phyloP scores from a whole-genome alignment of 2,797 vertebrate species.

The Enteromius argenteus region DNA sequence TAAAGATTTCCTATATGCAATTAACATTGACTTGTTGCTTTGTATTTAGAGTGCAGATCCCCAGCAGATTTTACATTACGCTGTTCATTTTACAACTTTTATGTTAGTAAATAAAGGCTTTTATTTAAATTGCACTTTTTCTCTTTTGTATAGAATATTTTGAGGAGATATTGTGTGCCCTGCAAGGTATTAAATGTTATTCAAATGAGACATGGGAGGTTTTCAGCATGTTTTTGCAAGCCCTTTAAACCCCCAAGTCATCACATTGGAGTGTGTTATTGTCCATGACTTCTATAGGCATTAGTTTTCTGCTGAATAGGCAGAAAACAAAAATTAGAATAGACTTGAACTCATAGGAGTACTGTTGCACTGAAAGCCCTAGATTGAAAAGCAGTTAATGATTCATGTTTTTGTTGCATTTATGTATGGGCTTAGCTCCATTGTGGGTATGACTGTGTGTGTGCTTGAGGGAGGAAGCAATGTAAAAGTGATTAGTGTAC shows the following conservation, averaged over 20 bases:
- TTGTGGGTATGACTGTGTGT: constrained; percentile 12
- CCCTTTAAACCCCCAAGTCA: constrained; percentile 52
- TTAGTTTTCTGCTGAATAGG: constrained; percentile 63
- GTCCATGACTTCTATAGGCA: constrained; percentile 53
- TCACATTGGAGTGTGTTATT: constrained; percentile 57
- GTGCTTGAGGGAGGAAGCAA: neutral
- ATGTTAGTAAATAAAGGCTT: neutral
- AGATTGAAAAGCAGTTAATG: constrained; percentile 27
- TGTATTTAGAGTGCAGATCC: constrained; percentile 4
- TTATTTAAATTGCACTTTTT: neutral
- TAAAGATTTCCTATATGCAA: constrained; percentile 15
- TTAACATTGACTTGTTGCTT: constrained; percentile 37
- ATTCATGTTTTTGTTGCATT: constrained; percentile 43
- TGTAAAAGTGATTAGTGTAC: constrained; percentile 26
- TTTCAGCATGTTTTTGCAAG: constrained; percentile 32
- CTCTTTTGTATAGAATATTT: neutral
- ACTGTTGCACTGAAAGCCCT: constrained; percentile 22
- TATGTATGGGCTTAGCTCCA: constrained; percentile 21
- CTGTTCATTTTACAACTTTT: neutral
- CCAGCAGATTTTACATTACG: neutral
- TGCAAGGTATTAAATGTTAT: constrained; percentile 44
- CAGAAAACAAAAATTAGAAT: constrained; percentile 55
- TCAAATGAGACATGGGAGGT: constrained; percentile 42
- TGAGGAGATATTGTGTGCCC: constrained; percentile 38
- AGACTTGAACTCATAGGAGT: constrained; percentile 41